Evolutionary conservation across 2,113 vertebrate species (phyloP).

Genomic region (Brienomyrus brachyistius): DNA sequence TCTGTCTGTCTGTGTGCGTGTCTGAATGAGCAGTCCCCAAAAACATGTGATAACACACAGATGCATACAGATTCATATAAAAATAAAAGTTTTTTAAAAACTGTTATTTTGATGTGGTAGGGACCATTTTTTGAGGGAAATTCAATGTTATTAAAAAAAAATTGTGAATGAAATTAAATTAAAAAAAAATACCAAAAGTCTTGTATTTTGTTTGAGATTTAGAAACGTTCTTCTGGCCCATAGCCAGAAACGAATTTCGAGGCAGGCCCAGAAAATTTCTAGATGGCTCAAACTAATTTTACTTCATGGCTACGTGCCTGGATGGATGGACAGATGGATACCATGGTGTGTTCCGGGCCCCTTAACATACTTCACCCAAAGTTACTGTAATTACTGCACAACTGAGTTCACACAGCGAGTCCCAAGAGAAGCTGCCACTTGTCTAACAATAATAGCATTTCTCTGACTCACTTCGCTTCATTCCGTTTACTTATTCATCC

Average conservation of each 20-base stretch:
- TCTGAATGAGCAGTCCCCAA: too few relatives aligned
- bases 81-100: too few relatives aligned
- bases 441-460: neutral
- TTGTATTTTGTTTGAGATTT: too few relatives aligned
- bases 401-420: neutral
- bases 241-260: neutral
- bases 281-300: neutral
- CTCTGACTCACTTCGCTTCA: neutral
- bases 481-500: constrained; percentile 16
- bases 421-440: neutral
- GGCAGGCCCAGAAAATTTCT: neutral
- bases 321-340: neutral
- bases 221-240: neutral
- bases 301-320: neutral
- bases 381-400: neutral
- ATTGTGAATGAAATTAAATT: neutral
- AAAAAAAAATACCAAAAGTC: too few relatives aligned
- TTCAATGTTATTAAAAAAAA: neutral
- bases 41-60: too few relatives aligned
- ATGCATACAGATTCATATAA: too few relatives aligned
- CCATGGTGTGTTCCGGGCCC: neutral
- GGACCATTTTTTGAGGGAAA: neutral
- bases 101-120: neutral
- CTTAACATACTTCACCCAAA: neutral
- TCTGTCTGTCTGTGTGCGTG: neutral